Evolutionary conservation across 2,797 vertebrate genomes (phyloP).

Genomic region (Carapus acus): DNA sequence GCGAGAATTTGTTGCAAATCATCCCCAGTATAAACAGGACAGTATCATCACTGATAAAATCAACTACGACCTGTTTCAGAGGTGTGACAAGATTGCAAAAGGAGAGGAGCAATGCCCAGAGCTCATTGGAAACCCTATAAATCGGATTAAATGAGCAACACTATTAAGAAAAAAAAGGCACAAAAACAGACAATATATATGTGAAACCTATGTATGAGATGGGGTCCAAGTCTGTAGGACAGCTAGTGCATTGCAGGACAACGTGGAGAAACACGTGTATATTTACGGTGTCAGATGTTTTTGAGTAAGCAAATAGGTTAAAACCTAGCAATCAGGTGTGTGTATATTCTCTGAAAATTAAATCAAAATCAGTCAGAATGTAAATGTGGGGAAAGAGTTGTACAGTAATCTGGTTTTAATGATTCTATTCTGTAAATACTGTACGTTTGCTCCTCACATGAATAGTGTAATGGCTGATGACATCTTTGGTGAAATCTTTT

Average conservation of each 20-base stretch:
- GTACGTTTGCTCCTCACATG: conserved; percentile 53
- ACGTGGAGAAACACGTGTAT: conserved; percentile 86
- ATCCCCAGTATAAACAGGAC: conserved; percentile 93
- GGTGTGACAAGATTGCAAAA: conserved; percentile 86
- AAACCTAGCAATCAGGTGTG: conserved; percentile 60
- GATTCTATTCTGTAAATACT: conserved; percentile 63
- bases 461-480: conserved; percentile 26
- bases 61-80: conserved; percentile 88
- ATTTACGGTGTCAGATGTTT: conserved; percentile 93
- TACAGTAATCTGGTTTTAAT: conserved; percentile 64
- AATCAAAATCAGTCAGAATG: conserved; percentile 53
- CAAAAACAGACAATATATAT: conserved; percentile 69
- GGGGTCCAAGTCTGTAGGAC: conserved; percentile 49
- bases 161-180: conserved; percentile 38
- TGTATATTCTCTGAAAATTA: conserved; percentile 65
- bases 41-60: conserved; percentile 91
- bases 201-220: conserved; percentile 53
- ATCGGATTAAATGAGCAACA: conserved; percentile 73
- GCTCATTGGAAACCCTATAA: conserved; percentile 83
- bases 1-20: conserved; percentile 86
- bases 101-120: conserved; percentile 86
- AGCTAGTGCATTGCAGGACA: conserved; percentile 66
- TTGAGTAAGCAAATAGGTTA: conserved; percentile 90
- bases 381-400: conserved; percentile 66
- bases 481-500: conserved; percentile 28